Conservation (phyloP, 2,888 invertebrate species). For the Fabriciana adippe region DNA sequence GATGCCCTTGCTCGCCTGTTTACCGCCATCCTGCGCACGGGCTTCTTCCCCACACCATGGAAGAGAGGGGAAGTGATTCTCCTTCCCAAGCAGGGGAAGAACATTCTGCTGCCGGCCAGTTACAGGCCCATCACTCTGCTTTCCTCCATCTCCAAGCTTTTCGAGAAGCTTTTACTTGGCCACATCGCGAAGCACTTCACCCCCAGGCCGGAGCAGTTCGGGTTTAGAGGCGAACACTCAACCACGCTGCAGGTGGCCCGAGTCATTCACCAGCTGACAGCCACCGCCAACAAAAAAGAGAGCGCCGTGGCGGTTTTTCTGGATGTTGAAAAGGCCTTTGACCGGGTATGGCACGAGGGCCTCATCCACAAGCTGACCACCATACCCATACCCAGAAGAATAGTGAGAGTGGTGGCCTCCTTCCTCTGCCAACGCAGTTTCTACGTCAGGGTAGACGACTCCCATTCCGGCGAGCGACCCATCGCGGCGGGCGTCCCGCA, state of each 20-base stretch:
- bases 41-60: conserved; percentile 34
- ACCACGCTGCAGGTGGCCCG: not conserved
- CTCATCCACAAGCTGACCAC: conserved; percentile 43
- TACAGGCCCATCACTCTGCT: conserved; percentile 43
- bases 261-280: not conserved
- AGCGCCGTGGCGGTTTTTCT: not conserved
- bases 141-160: conserved; percentile 40
- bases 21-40: conserved; percentile 38
- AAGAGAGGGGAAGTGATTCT: conserved; percentile 38
- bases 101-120: conserved; percentile 34
- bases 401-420: conserved; percentile 34
- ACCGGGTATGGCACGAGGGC: conserved; percentile 46
- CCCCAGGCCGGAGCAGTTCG: not conserved
- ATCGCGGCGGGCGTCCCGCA: conserved; percentile 36
- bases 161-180: conserved; percentile 38
- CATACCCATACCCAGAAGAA: conserved; percentile 24
- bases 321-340: not conserved
- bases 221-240: not conserved
- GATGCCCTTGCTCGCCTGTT: conserved; percentile 31
- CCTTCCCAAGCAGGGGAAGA: conserved; percentile 43
- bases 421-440: conserved; percentile 40
- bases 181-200: not conserved
- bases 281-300: not conserved
- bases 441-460: conserved; percentile 36
- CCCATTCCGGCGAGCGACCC: conserved; percentile 1